Base-by-base conservation (phyloP, 2,888 invertebrate genomes). In the Linnaemya tessellans region DNA sequence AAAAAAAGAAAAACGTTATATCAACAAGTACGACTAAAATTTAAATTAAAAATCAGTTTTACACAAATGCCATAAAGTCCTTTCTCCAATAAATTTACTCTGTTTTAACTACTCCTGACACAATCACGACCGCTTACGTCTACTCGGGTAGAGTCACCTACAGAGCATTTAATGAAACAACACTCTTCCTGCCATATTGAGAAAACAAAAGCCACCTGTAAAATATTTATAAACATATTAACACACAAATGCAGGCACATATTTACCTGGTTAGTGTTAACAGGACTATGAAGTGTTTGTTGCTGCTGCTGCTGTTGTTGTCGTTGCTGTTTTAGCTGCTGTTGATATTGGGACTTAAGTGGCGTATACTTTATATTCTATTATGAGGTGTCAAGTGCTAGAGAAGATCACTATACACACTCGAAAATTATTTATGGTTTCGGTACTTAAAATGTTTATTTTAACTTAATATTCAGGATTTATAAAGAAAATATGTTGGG, bases 341-440 rank as follows among this genome's bases (percentile, higher is more conserved):
- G 58, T 77, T 77, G 49, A 58, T 82, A 77, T 70, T 75, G 74
- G 73, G 73, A 60, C 84, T 85, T 79, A 85, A 85, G 82, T 85
- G 85, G 85, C 82, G 85, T 79, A 79, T 85, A 82, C 82, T 85
- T 85, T 79, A 82, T 89, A 90, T 90, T 91, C 90, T 89, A 90
- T 91, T 90, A 91, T 89, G 90, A 91, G 90, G 91, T 91, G 90
- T 90, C 91, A 90, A 90, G 90, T 90, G 89, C 80, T 58, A 4
- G 88, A 88, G 89, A 88, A 79, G 82, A 85, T 85, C 85, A 82
- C 82, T 85, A 64, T 71, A 75, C 79, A 79, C 51, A 67, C 73
- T 80, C 20, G 73, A 85, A 79, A 79, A 79, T 85, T 79, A 80
- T 82, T 85, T 85, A 82, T 67, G 38, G 56, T 46, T 41, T 38